Conservation (phyloP, 2,113 vertebrate genomes). For the Labeo catla region DNA sequence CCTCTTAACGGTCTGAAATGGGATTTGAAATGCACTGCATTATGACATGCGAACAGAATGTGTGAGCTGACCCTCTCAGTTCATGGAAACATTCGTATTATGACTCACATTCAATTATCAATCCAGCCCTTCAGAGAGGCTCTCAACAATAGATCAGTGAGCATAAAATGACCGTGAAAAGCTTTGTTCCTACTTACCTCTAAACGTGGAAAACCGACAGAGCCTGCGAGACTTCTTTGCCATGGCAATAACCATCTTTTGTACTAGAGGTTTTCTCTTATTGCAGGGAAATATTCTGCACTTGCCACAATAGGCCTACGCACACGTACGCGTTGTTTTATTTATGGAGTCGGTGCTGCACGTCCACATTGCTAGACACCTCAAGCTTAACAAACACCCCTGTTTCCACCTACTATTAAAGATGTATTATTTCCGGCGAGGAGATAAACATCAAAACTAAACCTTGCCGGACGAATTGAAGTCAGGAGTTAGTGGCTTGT, state of each 20-base stretch:
- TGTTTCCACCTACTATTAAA: conserved; percentile 34
- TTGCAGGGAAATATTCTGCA: conserved; percentile 28
- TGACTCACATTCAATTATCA: conserved; percentile 39
- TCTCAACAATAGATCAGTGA: conserved; percentile 41
- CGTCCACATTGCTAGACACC: not conserved
- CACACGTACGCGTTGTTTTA: conserved; percentile 35
- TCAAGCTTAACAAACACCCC: conserved; percentile 14
- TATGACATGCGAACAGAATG: conserved; percentile 31
- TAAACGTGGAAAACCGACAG: not conserved
- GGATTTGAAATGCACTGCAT: conserved; percentile 20
- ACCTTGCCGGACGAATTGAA: not conserved
- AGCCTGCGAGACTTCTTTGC: not conserved
- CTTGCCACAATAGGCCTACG: conserved; percentile 1
- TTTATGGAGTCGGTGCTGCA: conserved; percentile 48
- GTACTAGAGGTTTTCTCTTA: conserved; percentile 1
- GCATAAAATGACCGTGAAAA: not conserved
- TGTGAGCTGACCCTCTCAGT: conserved; percentile 27
- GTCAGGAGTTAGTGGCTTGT: conserved; percentile 6
- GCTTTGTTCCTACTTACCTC: conserved; percentile 16
- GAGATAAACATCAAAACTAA: conserved; percentile 31
- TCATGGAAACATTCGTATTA: conserved; percentile 26
- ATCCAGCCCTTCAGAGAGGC: conserved; percentile 32
- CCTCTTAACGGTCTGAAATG: conserved; percentile 47
- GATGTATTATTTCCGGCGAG: conserved; percentile 29
- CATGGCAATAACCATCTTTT: conserved; percentile 7